Conservation (phyloP, 92 coral and sea anemone species). For the Zoanthus sansibaricus region DNA sequence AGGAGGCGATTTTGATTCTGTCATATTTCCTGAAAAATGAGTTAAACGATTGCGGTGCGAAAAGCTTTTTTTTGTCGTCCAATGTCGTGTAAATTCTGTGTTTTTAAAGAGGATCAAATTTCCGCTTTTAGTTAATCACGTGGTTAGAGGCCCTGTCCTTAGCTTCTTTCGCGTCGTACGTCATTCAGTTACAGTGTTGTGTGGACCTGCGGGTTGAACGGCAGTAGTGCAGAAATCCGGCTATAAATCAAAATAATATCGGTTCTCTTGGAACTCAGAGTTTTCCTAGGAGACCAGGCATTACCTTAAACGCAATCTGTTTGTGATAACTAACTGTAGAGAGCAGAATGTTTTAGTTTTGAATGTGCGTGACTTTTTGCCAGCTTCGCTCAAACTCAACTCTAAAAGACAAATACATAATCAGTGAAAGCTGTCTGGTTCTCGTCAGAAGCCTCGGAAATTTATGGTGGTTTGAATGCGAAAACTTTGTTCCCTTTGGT, state of each 20-base stretch:
- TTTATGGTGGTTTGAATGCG: neutral
- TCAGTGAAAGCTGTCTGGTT: conserved; percentile 28
- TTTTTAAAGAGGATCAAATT: neutral
- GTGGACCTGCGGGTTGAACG: conserved; percentile 37
- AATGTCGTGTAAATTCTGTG: neutral
- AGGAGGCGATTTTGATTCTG: neutral
- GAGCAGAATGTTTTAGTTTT: conserved; percentile 1
- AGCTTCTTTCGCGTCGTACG: neutral
- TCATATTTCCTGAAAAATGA: neutral
- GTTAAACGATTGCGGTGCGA: neutral
- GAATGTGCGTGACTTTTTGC: conserved; percentile 40
- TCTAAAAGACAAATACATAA: neutral
- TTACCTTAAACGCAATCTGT: conserved; percentile 6
- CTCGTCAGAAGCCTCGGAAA: neutral
- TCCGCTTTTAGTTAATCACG: neutral
- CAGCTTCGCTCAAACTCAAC: neutral
- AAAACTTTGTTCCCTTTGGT: neutral
- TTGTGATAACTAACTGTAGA: neutral
- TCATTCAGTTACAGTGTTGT: neutral
- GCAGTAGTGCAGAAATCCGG: conserved; percentile 47
- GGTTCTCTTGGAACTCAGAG: conserved; percentile 43
- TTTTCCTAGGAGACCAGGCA: conserved; percentile 34
- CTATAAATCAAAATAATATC: conserved; percentile 45
- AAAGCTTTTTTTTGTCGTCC: neutral
- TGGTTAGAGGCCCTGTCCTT: neutral